phyloP scores from a whole-genome alignment of 2,797 vertebrate genomes.

The Semotilus atromaculatus region DNA sequence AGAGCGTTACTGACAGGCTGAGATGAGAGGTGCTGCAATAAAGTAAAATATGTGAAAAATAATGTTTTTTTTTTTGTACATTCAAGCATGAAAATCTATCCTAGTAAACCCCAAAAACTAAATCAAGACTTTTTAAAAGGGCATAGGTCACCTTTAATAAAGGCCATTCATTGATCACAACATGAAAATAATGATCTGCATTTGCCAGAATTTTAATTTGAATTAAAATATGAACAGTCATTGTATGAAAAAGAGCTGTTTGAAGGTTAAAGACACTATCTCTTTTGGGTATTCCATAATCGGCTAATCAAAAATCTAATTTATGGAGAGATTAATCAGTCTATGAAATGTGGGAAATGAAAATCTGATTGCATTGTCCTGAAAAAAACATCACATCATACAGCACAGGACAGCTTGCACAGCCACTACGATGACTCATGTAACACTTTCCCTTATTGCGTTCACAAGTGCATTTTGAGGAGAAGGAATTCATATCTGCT shows the following conservation, averaged over 20 bases:
- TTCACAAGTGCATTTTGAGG: constrained; percentile 13
- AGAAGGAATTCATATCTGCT: constrained; percentile 7
- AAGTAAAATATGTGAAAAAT: neutral
- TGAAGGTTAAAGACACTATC: neutral
- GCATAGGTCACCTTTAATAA: no score
- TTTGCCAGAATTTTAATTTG: no score
- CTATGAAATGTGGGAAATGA: neutral
- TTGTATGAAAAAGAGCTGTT: no score
- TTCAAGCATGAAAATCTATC: neutral
- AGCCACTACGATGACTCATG: constrained; percentile 41
- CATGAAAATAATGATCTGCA: no score
- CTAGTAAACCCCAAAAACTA: no score
- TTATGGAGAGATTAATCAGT: constrained; percentile 21
- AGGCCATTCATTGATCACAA: no score
- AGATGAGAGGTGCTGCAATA: neutral
- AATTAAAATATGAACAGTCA: no score
- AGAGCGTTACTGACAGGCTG: neutral
- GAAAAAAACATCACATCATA: constrained; percentile 7
- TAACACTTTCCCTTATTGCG: constrained; percentile 35
- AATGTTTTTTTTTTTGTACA: neutral
- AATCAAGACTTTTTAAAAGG: no score
- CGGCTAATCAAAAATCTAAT: neutral
- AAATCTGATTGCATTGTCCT: constrained; percentile 33
- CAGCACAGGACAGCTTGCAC: constrained; percentile 1
- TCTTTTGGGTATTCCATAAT: constrained; percentile 7